Percentiles rank a stretch among this genome's conserved stretches.
These are phyloP conservation scores for Choristoneura fumiferana DNA, from an alignment of 1,140 invertebrate species.

Conservation along the genomic window DNA sequence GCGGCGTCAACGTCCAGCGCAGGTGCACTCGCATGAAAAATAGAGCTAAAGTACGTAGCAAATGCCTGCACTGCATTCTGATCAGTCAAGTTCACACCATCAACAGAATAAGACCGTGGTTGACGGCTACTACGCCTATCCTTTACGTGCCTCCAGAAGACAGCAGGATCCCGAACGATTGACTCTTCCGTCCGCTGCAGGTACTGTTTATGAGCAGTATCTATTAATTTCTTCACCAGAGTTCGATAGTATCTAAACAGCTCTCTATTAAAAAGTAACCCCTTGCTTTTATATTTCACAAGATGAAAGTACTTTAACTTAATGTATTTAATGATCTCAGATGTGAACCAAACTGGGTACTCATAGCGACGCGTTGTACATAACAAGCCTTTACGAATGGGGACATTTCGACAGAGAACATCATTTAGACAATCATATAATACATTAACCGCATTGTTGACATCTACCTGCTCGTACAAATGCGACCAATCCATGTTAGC, in stretches of 20 bases:
- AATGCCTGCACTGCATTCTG: not conserved
- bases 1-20: not conserved
- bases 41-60: not conserved
- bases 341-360: not conserved
- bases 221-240: constrained; percentile 17
- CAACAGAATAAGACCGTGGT: too few species aligned
- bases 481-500: not conserved
- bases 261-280: not conserved
- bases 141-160: constrained; percentile 16
- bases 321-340: not conserved
- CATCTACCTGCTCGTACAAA: too few species aligned
- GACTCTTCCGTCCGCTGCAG: constrained; percentile 10
- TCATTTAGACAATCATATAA: too few species aligned
- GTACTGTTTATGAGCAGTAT: constrained; percentile 8
- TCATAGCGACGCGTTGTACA: not conserved
- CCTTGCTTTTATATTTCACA: too few species aligned
- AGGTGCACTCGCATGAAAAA: not conserved
- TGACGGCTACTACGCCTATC: too few species aligned
- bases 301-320: too few species aligned
- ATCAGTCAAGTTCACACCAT: not conserved
- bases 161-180: constrained; percentile 2
- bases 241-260: constrained; percentile 22
- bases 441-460: too few species aligned
- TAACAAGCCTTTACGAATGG: not conserved
- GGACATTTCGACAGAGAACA: too few species aligned